phyloP scores from a whole-genome alignment of 37 sponge, comb jelly and placozoan species.

The Spongilla lacustris region DNA sequence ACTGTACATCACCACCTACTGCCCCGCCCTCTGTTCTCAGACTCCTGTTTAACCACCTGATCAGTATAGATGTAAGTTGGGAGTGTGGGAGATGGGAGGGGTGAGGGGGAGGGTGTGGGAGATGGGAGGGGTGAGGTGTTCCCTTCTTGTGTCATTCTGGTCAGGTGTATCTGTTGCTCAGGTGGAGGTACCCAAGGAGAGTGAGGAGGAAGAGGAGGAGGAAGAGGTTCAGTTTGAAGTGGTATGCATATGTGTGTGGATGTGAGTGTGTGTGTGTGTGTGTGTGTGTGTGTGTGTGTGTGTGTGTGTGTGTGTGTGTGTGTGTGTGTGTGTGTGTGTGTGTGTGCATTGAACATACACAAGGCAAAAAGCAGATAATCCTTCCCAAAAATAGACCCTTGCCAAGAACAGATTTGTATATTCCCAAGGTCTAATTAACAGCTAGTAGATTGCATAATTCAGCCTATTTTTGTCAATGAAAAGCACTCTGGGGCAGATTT shows the following conservation, averaged over 20 bases:
- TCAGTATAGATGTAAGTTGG: conserved; percentile 64
- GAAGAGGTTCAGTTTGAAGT: neutral
- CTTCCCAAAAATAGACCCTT: too few relatives aligned
- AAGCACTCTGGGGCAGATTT: too few relatives aligned
- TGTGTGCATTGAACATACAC: neutral
- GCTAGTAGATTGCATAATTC: too few relatives aligned
- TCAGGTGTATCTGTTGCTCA: conserved; percentile 5
- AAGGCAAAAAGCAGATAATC: too few relatives aligned
- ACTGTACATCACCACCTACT: conserved; percentile 53
- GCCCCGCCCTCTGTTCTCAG: conserved; percentile 61
- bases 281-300: conserved; percentile 30
- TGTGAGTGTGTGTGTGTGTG: neutral
- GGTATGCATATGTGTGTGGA: neutral
- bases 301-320: conserved; percentile 30
- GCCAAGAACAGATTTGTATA: too few relatives aligned
- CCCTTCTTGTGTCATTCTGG: neutral
- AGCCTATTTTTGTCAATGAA: too few relatives aligned
- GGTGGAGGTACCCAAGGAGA: conserved; percentile 43
- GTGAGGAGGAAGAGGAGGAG: conserved; percentile 12
- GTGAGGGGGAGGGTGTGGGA: neutral
- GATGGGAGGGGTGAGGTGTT: neutral
- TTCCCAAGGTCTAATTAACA: too few relatives aligned
- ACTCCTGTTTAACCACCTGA: conserved; percentile 62
- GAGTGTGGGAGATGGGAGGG: conserved; percentile 1
- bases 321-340: conserved; percentile 9